Percentiles rank a stretch among this genome's conserved stretches.
These are phyloP conservation scores for cat (Felis catus) DNA, from an alignment of 2,113 vertebrate species.

Conservation along the genomic window DNA sequence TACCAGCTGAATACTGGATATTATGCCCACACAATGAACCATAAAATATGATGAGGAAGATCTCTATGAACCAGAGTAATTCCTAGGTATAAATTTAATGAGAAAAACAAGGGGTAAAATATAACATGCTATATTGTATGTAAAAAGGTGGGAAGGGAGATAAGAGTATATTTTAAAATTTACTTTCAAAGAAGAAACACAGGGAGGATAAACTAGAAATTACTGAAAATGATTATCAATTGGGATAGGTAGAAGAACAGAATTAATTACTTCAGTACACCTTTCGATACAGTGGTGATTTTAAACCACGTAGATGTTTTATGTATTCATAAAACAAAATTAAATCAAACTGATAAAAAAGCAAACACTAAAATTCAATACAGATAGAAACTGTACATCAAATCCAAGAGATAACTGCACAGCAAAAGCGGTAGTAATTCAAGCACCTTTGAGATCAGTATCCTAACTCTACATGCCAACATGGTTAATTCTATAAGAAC, in stretches of 20 bases:
- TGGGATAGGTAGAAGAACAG: neutral
- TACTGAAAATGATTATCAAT: neutral
- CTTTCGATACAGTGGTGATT: slow-evolving; percentile 9
- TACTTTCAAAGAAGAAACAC: neutral
- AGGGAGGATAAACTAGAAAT: neutral
- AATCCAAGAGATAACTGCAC: neutral
- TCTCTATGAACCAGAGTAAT: neutral
- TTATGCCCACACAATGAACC: neutral
- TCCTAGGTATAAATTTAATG: neutral
- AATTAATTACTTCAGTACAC: neutral
- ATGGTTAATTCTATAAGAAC: neutral
- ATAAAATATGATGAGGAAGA: neutral
- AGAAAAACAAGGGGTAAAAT: neutral
- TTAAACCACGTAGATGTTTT: neutral
- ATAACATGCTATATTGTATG: neutral
- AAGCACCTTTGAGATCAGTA: neutral
- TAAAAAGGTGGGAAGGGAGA: neutral
- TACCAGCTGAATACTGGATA: neutral
- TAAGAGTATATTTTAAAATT: neutral
- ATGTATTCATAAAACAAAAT: neutral
- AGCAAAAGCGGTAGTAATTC: neutral
- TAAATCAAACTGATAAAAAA: neutral
- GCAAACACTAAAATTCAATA: neutral
- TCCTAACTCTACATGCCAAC: neutral
- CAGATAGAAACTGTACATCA: neutral